phyloP scores from a whole-genome alignment of 2,888 invertebrate genomes.

The Adelognathus sp. region DNA sequence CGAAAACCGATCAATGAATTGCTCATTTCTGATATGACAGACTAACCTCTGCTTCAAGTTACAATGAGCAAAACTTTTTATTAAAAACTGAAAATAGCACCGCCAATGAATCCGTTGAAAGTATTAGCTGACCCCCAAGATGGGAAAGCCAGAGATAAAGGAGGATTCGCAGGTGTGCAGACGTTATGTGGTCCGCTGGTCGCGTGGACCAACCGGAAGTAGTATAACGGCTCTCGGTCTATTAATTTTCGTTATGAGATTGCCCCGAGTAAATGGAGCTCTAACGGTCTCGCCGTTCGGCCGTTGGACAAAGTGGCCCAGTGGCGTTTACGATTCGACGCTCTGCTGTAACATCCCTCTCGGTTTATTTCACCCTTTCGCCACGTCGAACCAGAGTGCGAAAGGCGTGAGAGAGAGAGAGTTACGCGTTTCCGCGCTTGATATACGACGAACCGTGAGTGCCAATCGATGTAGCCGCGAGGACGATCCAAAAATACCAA shows the following conservation, averaged over 20 bases:
- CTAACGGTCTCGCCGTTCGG: slow-evolving; percentile 48
- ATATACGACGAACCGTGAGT: slow-evolving; percentile 61
- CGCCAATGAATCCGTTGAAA: no score
- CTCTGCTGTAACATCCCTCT: slow-evolving; percentile 50
- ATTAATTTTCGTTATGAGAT: slow-evolving; percentile 61
- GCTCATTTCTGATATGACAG: no score
- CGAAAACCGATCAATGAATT: no score
- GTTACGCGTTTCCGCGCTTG: slow-evolving; percentile 63
- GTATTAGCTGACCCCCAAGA: no score
- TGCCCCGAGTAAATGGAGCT: slow-evolving; percentile 56
- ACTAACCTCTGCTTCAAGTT: no score
- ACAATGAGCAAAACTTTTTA: no score
- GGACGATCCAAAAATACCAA: slow-evolving; percentile 61
- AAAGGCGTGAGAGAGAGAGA: slow-evolving; percentile 33
- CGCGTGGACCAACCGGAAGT: slow-evolving; percentile 52
- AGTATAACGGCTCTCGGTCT: slow-evolving; percentile 58
- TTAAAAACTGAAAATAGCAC: no score
- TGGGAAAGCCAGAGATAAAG: neutral
- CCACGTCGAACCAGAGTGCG: neutral
- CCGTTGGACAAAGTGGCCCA: slow-evolving; percentile 59
- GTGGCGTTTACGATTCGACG: slow-evolving; percentile 64
- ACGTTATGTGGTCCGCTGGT: slow-evolving; percentile 14
- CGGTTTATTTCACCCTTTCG: slow-evolving; percentile 51
- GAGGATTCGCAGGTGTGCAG: slow-evolving; percentile 35
- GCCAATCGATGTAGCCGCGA: slow-evolving; percentile 59